These are phyloP conservation scores for Reticulitermes lucifugus DNA, from an alignment of 2,888 invertebrate species.

Conservation along the genomic window DNA sequence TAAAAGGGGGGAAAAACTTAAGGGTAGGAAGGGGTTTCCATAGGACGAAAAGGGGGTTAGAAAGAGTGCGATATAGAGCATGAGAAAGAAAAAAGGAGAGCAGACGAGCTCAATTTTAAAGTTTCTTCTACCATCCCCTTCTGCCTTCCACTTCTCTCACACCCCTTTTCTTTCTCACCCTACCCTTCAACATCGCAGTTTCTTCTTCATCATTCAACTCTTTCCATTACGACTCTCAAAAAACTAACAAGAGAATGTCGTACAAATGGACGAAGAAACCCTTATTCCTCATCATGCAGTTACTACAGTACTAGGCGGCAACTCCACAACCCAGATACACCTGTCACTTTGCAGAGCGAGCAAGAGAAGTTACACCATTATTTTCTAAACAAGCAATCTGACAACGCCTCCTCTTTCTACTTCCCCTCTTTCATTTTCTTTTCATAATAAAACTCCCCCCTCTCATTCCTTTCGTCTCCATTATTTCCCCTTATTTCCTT, in stretches of 20 bases:
- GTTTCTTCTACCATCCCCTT: conserved; percentile 35
- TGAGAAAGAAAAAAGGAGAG: conserved; percentile 18
- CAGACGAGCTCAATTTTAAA: conserved; percentile 40
- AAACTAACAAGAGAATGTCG: conserved; percentile 33
- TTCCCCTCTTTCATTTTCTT: conserved; percentile 19
- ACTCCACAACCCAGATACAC: background rate
- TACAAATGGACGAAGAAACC: conserved; percentile 34
- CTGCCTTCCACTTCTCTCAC: conserved; percentile 35
- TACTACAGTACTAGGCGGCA: background rate
- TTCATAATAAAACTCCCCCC: conserved; percentile 33
- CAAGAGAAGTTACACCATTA: background rate
- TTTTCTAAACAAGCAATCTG: conserved; percentile 17
- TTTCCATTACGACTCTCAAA: conserved; percentile 34
- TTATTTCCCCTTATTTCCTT: background rate
- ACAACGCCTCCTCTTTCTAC: conserved; percentile 4
- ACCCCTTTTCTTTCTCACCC: conserved; percentile 23
- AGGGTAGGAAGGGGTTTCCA: conserved; percentile 31
- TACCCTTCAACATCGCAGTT: background rate
- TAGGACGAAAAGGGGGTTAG: conserved; percentile 28
- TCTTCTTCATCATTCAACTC: conserved; percentile 40
- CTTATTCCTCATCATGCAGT: conserved; percentile 30
- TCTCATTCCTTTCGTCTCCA: background rate
- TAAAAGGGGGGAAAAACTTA: conserved; percentile 43
- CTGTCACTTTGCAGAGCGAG: background rate
- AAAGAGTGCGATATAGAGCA: conserved; percentile 17